These are phyloP conservation scores for Hedychridium roseum DNA, from an alignment of 2,888 invertebrate species.

Conservation along the genomic window DNA sequence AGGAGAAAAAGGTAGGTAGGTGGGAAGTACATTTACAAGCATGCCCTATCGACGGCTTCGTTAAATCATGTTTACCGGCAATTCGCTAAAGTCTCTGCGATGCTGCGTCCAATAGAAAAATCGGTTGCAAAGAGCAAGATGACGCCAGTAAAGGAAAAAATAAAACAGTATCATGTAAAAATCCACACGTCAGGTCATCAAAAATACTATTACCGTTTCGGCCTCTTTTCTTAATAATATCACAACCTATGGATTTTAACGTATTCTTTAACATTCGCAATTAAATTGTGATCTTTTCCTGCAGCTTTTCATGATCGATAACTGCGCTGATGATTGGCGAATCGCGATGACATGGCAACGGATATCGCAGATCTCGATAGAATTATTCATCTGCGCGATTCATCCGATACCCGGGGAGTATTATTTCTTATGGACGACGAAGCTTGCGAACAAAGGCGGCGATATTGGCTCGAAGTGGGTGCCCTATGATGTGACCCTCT, in stretches of 20 bases:
- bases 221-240: too few species aligned
- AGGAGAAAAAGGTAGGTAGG: too few species aligned
- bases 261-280: too few species aligned
- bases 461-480: conserved; percentile 74
- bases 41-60: background rate
- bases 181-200: too few species aligned
- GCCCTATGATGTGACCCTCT: conserved; percentile 95
- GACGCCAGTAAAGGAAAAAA: too few species aligned
- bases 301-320: conserved; percentile 99
- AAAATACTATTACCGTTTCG: too few species aligned
- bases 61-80: background rate
- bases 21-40: too few species aligned
- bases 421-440: conserved; percentile 95
- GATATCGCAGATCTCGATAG: conserved; percentile 89
- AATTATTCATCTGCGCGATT: conserved; percentile 94
- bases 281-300: too few species aligned
- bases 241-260: too few species aligned
- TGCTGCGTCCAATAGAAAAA: background rate
- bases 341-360: conserved; percentile 99
- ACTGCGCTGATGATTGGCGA: conserved; percentile 99
- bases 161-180: too few species aligned
- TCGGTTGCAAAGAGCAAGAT: background rate
- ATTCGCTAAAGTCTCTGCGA: background rate
- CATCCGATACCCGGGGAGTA: conserved; percentile 98
- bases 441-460: conserved; percentile 86